Evolutionary conservation across 2,797 vertebrate species (phyloP), one percentile per base, ranked within the genome.

Genomic region (Argyrosomus regius): DNA sequence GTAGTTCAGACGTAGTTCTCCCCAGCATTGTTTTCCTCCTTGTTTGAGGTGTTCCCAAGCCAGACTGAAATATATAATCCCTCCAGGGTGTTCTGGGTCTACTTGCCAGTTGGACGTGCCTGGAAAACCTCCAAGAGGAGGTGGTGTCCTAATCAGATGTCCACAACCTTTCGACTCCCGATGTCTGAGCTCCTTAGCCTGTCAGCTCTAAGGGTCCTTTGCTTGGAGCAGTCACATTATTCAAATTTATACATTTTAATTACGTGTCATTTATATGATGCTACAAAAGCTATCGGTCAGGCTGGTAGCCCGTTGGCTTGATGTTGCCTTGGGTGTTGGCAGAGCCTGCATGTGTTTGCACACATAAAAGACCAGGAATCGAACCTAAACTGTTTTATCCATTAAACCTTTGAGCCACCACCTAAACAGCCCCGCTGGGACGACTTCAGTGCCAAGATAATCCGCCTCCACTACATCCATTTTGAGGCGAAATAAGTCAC

Each of bases 401-500:
- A n/a, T 45, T 48, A 20, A 59, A 66, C 6, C 64, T 58, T 22
- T 20, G 66, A 76, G 52, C n/a, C 16, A 20, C n/a, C 52, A 16
- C 59, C 59, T 28, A 46, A 71, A 69, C 67, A 41, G 43, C 46
- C n/a, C 41, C 18, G 16, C 7, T 46, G 18, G 35, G 12, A 73
- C n/a, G 17, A 56, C 46, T 61, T 57, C 9, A 48, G 52, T 8
- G 20, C n/a, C 45, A 58, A 74, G 75, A 39, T 75, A 67, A 67
- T 64, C 57, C 0, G 3, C 48, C 56, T 54, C 59, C 24, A 46
- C 54, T 76, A 14, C 50, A 9, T 85, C 52, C 41, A 43, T 61
- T 74, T 13, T 41, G 22, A 63, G 50, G 39, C 26, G 26, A 59
- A 77, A 77, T 71, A 73, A 63, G 70, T 79, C 69, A 69, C 50